Conservation (phyloP, 2,797 vertebrate genomes). For the Gallinago stenura region DNA sequence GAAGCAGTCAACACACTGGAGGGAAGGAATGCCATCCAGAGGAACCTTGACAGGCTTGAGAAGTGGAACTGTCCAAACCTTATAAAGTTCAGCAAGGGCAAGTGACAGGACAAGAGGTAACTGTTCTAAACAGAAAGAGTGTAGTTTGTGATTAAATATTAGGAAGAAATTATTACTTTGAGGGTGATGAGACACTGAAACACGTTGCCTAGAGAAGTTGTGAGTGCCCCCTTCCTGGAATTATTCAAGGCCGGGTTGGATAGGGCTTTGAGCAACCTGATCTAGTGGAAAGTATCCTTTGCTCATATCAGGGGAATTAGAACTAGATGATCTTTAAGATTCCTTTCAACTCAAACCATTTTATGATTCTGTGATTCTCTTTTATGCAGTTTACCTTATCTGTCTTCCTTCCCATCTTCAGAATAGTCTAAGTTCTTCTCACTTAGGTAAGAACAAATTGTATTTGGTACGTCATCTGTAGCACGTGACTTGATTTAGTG, state of each 20-base stretch:
- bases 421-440: background rate
- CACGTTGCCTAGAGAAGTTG: too few relatives aligned
- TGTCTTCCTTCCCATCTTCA: background rate
- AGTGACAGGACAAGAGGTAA: too few relatives aligned
- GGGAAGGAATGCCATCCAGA: background rate
- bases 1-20: background rate
- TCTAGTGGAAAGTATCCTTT: background rate
- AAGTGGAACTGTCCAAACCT: background rate
- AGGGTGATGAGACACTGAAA: too few relatives aligned
- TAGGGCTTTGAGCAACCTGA: too few relatives aligned
- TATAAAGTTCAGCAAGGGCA: background rate
- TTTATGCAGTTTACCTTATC: background rate
- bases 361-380: background rate
- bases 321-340: background rate
- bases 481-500: background rate
- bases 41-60: background rate
- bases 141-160: too few relatives aligned
- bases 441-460: rapidly evolving
- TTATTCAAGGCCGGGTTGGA: too few relatives aligned
- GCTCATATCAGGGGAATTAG: background rate
- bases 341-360: background rate
- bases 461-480: background rate
- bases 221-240: too few relatives aligned
- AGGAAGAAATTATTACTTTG: too few relatives aligned
- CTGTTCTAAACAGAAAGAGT: too few relatives aligned